These are phyloP conservation scores for Labeo catla DNA, from an alignment of 2,113 vertebrate species.

Conservation along the genomic window DNA sequence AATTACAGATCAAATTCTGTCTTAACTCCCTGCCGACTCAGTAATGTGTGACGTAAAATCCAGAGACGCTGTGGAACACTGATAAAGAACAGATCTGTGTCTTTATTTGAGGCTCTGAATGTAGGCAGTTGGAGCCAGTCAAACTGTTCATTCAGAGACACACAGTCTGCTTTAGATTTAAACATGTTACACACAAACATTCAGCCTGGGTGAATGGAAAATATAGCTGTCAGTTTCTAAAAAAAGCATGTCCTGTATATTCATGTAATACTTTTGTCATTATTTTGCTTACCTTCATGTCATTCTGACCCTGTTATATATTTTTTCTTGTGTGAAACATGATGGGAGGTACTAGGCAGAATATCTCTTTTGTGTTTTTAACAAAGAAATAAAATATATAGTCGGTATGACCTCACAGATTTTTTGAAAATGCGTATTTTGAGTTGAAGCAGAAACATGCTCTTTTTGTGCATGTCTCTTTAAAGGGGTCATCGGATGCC, in stretches of 20 bases:
- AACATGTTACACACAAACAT: constrained; percentile 8
- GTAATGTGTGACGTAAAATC: constrained; percentile 21
- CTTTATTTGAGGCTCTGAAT: constrained; percentile 3
- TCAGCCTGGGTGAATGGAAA: not conserved
- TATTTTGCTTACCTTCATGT: not conserved
- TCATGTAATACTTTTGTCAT: not conserved
- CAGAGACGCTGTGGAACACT: constrained; percentile 1
- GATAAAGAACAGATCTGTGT: constrained; percentile 25
- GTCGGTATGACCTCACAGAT: not conserved
- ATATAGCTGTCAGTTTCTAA: not conserved
- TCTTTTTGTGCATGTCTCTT: too few species aligned
- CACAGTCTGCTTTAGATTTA: not conserved
- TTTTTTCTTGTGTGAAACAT: not conserved
- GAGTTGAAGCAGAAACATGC: too few species aligned
- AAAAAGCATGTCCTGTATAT: not conserved
- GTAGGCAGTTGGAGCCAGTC: constrained; percentile 6
- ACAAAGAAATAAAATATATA: not conserved
- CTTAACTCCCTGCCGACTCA: not conserved
- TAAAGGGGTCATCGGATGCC: too few species aligned
- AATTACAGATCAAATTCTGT: constrained; percentile 6
- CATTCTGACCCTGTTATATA: not conserved
- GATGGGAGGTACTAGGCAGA: not conserved
- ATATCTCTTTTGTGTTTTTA: not conserved
- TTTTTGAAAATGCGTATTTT: too few species aligned
- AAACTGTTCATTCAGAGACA: constrained; percentile 21